Evolutionary conservation across 2,888 invertebrate genomes (phyloP).

Genomic region (Brachyptera risi): DNA sequence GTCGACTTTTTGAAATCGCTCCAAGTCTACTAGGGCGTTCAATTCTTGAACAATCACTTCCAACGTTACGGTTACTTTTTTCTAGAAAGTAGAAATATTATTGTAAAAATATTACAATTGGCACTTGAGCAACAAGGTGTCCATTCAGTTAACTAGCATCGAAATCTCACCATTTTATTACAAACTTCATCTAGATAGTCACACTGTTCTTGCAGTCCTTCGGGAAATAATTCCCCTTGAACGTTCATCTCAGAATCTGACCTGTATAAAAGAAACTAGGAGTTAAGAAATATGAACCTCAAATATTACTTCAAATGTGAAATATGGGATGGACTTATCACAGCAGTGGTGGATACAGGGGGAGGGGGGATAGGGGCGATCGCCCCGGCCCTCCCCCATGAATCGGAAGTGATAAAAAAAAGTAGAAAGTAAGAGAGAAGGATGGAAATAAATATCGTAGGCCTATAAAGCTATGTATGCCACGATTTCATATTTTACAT

Average conservation of each 20-base stretch:
- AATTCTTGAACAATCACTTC: slow-evolving; percentile 39
- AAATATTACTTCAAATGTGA: too few species aligned
- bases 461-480: too few species aligned
- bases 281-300: background rate
- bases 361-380: too few species aligned
- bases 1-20: slow-evolving; percentile 35
- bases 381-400: too few species aligned
- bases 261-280: background rate
- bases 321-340: too few species aligned
- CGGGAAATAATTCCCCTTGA: slow-evolving; percentile 36
- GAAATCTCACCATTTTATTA: slow-evolving; percentile 37
- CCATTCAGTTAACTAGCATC: too few species aligned
- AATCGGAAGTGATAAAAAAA: too few species aligned
- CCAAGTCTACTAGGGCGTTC: slow-evolving; percentile 41
- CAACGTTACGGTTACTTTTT: slow-evolving; percentile 37
- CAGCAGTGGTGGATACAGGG: too few species aligned
- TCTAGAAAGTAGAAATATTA: slow-evolving; percentile 31
- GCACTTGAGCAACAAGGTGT: background rate
- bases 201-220: slow-evolving; percentile 39
- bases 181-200: slow-evolving; percentile 40
- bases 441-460: too few species aligned
- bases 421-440: too few species aligned
- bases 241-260: background rate
- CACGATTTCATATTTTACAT: too few species aligned
- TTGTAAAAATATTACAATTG: background rate